Conservation (phyloP, 1,140 invertebrate species). For the Trissolcus basalis region DNA sequence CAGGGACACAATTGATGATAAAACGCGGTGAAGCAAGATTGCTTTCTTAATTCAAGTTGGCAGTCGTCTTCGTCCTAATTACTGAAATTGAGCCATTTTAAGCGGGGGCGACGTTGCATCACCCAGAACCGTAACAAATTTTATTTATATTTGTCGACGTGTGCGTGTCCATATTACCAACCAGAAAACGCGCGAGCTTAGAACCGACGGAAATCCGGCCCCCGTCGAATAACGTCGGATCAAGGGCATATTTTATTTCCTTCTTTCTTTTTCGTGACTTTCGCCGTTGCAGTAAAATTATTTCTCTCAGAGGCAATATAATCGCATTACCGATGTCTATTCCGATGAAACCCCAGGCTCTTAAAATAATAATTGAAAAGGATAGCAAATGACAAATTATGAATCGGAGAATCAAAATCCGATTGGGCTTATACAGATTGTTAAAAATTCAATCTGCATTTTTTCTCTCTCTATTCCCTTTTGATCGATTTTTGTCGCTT, state of each 20-base stretch:
- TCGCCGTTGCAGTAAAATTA: slow-evolving; percentile 15
- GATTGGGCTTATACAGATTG: neutral
- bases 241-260: slow-evolving; percentile 11
- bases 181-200: no score
- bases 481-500: no score
- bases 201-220: slow-evolving; percentile 14
- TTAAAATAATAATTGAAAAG: slow-evolving; percentile 8
- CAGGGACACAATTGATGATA: neutral
- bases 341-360: slow-evolving; percentile 62
- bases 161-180: no score
- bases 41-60: slow-evolving; percentile 23
- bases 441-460: no score
- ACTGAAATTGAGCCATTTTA: slow-evolving; percentile 18
- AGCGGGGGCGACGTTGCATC: neutral
- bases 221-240: slow-evolving; percentile 23
- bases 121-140: neutral
- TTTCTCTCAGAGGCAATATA: slow-evolving; percentile 38
- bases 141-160: no score
- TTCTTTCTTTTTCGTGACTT: slow-evolving; percentile 20
- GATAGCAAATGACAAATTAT: neutral
- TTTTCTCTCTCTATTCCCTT: no score
- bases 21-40: slow-evolving; percentile 9
- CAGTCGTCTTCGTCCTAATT: slow-evolving; percentile 25
- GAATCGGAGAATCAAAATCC: neutral
- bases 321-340: slow-evolving; percentile 68